Evolutionary conservation across 2,113 vertebrate genomes (phyloP), one percentile per base, ranked within the genome.

Genomic region (Platanista minor): DNA sequence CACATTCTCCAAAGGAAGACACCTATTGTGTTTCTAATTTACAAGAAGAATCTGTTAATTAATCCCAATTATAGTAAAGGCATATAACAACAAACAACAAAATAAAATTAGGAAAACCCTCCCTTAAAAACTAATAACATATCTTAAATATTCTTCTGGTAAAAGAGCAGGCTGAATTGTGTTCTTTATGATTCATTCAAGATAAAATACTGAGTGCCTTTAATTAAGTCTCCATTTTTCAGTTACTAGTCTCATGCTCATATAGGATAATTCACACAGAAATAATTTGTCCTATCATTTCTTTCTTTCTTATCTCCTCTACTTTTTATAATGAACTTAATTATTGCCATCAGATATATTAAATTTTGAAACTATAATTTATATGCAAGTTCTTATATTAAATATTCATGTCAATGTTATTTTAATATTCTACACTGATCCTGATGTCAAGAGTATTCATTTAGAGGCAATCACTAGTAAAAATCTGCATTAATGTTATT

Each of bases 301-400:
- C 31, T 87, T 97, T 87, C 62, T 97, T 94, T 91, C 78, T 97
- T 95, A 96, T 96, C 86, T 93, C 57, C 78, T 94, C 95, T 93
- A 83, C 23, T 46, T 93, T 90, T 94, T 95, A 62, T 97, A 83
- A 95, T 31, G 23, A 86, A 87, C 59, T 52, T 97, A 95, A 94
- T 92, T 96, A 97, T 52, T 91, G 81, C n/a, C 86, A 91, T 64
- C 67, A 92, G 69, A 89, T 95, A 84, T 57, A 71, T 98, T 97
- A 95, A 97, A 95, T 94, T 95, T 77, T 92, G 96, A 43, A 90
- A 89, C 41, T 15, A 61, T 93, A 88, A 98, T 97, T 97, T 92
- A 86, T 92, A 96, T 31, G 67, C 69, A 89, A 54, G 90, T 87
- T 69, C n/a, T 80, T 82, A 20, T 27, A 92, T 94, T 96, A 93